Base-by-base conservation (phyloP, 2,113 vertebrate species). In the Scortum barcoo region DNA sequence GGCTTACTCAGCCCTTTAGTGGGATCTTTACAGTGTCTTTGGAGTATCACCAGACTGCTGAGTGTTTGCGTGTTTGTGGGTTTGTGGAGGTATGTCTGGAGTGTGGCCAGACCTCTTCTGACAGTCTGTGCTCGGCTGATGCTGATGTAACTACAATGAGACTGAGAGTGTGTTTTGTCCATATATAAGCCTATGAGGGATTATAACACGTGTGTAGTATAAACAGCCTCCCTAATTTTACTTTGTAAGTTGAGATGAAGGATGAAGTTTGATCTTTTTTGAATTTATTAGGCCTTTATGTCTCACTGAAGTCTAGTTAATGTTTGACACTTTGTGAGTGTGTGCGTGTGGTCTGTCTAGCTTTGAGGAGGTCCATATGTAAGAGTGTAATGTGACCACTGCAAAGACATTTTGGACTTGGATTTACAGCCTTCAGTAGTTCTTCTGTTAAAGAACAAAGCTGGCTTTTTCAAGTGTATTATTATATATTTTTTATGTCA, bases 231-330 rank as follows among this genome's bases (percentile, higher is more conserved):
- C n/a, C n/a, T n/a, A n/a, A n/a, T n/a, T n/a, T n/a, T n/a, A n/a
- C n/a, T n/a, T n/a, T n/a, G n/a, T n/a, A n/a, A n/a, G n/a, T n/a
- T n/a, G n/a, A n/a, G n/a, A n/a, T n/a, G n/a, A n/a, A n/a, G n/a
- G n/a, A n/a, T n/a, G n/a, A n/a, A n/a, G n/a, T 83, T 81, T 68
- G 22, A 70, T 48, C 71, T 83, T 85, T 84, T 76, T 66, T 87
- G 63, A 40, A 53, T 88, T 93, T 92, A 92, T 72, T 88, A 66
- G 65, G 48, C 30, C 40, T 65, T 24, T 24, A 40, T 90, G 46
- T 82, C 79, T 61, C 79, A 61, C 73, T 74, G 3, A 75, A 79
- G 69, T 83, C 76, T 80, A 48, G 85, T 90, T 89, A 86, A 90
- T 90, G 76, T 86, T 88, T 88, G 70, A 86, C 61, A 30, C 42